phyloP scores from a whole-genome alignment of 2,888 invertebrate species.

The Drosophila siamana region DNA sequence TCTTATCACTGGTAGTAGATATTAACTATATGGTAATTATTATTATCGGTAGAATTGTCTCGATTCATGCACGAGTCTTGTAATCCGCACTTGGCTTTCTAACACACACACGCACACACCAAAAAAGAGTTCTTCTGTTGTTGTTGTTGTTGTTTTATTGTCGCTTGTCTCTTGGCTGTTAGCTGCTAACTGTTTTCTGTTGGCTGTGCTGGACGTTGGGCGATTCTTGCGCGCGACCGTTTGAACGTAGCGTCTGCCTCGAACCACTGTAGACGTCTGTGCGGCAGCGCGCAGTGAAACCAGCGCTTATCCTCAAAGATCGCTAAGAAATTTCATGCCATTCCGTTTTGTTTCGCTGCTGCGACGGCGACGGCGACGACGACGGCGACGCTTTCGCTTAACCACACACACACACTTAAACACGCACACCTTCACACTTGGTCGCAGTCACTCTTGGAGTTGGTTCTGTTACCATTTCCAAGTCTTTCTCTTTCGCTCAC shows the following conservation, averaged over 20 bases:
- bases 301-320: constrained; percentile 84
- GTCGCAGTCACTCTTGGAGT: constrained; percentile 19
- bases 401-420: constrained; percentile 24
- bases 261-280: constrained; percentile 84
- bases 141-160: too few relatives aligned
- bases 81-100: constrained; percentile 8
- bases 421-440: not conserved
- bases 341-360: constrained; percentile 74
- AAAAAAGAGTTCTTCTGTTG: constrained; percentile 33
- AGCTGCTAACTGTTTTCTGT: too few relatives aligned
- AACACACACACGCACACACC: not conserved
- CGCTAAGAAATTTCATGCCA: constrained; percentile 81
- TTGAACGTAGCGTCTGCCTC: constrained; percentile 83
- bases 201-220: constrained; percentile 20
- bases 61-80: not conserved
- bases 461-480: constrained; percentile 61
- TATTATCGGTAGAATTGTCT: constrained; percentile 8
- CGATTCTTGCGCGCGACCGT: constrained; percentile 77
- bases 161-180: too few relatives aligned
- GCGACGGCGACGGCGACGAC: constrained; percentile 58
- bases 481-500: constrained; percentile 55
- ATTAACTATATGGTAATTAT: not conserved
- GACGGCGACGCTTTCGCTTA: constrained; percentile 71
- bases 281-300: constrained; percentile 82
- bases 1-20: not conserved